Evolutionary conservation across 2,888 invertebrate genomes (phyloP).

Genomic region (Drosophila limbata): DNA sequence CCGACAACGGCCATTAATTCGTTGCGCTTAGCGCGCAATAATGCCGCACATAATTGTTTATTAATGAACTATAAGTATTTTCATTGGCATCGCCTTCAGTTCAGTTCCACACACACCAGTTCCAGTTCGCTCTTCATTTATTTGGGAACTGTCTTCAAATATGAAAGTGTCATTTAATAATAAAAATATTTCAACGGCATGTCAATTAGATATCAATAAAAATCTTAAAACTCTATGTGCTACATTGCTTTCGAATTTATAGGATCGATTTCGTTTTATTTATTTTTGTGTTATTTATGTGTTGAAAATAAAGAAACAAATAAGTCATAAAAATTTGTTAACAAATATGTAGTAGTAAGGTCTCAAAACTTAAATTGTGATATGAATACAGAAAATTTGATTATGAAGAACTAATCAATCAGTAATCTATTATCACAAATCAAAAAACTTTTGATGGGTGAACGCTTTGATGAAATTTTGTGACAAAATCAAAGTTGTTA

Average conservation of each 20-base stretch:
- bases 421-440: too few relatives aligned
- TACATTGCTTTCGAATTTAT: too few relatives aligned
- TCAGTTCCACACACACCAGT: not conserved
- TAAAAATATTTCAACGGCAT: not conserved
- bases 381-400: too few relatives aligned
- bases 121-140: not conserved
- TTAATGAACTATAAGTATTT: conserved; percentile 89
- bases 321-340: too few relatives aligned
- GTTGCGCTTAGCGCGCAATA: conserved; percentile 76
- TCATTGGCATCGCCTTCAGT: conserved; percentile 85
- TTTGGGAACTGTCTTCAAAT: not conserved
- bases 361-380: too few relatives aligned
- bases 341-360: too few relatives aligned
- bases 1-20: conserved; percentile 77
- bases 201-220: not conserved
- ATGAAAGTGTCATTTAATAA: not conserved
- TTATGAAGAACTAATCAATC: too few relatives aligned
- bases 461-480: too few relatives aligned
- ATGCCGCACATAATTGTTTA: conserved; percentile 87
- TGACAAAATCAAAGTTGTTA: too few relatives aligned
- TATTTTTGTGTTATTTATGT: not conserved
- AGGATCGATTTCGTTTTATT: too few relatives aligned
- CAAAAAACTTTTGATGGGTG: too few relatives aligned
- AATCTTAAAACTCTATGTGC: not conserved
- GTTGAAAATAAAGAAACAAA: not conserved